These are phyloP conservation scores for Sesamia inferens DNA, from an alignment of 2,888 invertebrate genomes.

Conservation along the genomic window DNA sequence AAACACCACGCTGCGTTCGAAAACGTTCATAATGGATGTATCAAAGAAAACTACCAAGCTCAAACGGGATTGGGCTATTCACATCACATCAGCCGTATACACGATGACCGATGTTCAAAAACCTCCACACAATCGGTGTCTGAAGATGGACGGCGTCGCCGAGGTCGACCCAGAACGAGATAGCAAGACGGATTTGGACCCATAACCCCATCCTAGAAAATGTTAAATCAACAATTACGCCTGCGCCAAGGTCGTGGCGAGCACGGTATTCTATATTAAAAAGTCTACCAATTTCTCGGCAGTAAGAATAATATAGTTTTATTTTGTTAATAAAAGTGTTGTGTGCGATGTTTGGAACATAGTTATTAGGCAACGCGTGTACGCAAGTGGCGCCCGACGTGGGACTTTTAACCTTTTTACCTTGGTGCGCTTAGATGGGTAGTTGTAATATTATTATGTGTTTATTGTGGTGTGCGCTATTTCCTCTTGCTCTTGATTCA, in stretches of 20 bases:
- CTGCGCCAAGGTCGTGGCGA: background rate
- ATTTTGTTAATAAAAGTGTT: slow-evolving; percentile 49
- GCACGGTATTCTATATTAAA: slow-evolving; percentile 32
- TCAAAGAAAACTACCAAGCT: no score
- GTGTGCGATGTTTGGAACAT: slow-evolving; percentile 26
- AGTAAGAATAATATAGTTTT: slow-evolving; percentile 48
- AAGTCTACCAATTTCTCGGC: slow-evolving; percentile 28
- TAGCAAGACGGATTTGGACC: no score
- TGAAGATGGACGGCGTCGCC: no score
- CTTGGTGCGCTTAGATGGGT: background rate
- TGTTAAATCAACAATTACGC: background rate
- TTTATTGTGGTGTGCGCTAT: background rate
- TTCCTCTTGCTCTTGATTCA: no score
- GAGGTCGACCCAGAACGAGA: no score
- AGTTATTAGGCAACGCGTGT: slow-evolving; percentile 43
- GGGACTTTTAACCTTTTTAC: slow-evolving; percentile 46
- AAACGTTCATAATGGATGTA: no score
- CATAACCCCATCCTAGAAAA: background rate
- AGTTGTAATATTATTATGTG: slow-evolving; percentile 13
- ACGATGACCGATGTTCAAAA: no score
- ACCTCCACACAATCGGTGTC: no score
- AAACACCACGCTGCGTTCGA: no score
- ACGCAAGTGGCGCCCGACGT: slow-evolving; percentile 61
- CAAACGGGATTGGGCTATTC: no score
- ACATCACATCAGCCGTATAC: no score